Conservation (phyloP, 2,113 vertebrate genomes). For the Seriola rivoliana region DNA sequence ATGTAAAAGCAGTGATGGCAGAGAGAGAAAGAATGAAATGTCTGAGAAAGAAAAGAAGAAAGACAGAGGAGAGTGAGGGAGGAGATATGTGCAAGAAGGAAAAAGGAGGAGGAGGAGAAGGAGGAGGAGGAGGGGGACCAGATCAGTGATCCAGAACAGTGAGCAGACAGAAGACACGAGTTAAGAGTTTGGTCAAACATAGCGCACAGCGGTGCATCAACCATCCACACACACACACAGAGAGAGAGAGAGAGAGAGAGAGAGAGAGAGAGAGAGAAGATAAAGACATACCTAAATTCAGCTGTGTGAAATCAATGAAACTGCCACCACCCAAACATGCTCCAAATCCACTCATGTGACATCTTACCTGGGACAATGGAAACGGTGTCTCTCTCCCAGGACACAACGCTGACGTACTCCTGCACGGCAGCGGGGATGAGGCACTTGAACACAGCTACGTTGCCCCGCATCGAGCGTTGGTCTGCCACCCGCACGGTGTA, state of each 20-base stretch:
- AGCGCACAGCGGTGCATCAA: slow-evolving; percentile 54
- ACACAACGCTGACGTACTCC: slow-evolving; percentile 98
- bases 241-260: too few relatives aligned
- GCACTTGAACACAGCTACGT: slow-evolving; percentile 99
- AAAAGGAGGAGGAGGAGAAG: not conserved
- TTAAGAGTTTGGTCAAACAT: slow-evolving; percentile 75
- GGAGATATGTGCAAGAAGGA: slow-evolving; percentile 17
- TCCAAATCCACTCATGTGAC: not conserved
- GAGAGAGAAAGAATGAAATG: slow-evolving; percentile 15
- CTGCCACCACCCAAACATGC: not conserved
- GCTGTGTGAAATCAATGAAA: slow-evolving; percentile 17
- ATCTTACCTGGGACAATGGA: slow-evolving; percentile 97
- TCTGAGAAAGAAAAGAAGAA: slow-evolving; percentile 27
- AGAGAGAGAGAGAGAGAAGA: not conserved
- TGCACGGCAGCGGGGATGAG: slow-evolving; percentile 98
- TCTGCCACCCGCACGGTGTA: slow-evolving; percentile 99
- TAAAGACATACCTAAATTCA: slow-evolving; percentile 31
- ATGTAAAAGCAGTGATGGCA: slow-evolving; percentile 24
- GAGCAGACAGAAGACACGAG: slow-evolving; percentile 81
- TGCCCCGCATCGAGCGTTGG: slow-evolving; percentile 99
- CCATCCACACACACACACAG: slow-evolving; percentile 13
- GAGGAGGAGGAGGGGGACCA: slow-evolving; percentile 43
- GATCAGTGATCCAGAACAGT: slow-evolving; percentile 82
- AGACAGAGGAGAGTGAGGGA: slow-evolving; percentile 14
- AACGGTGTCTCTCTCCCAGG: slow-evolving; percentile 99